A percentile compares a stretch with the other conserved stretches of the same genome.
Conservation (phyloP, 2,113 vertebrate genomes). For the Chaetorhynchus papuensis region DNA sequence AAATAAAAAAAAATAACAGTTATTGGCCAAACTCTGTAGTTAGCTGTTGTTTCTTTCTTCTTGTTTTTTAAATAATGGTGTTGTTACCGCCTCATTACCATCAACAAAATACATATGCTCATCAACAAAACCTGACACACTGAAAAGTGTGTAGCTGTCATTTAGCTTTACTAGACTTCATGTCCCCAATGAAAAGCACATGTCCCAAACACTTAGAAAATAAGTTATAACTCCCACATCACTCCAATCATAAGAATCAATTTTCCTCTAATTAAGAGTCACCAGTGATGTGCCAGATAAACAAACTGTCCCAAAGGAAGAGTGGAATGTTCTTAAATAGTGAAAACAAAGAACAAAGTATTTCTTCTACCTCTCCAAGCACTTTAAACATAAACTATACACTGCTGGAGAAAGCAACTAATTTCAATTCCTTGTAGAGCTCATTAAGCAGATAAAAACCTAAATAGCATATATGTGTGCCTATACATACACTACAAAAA, state of each 20-base stretch:
- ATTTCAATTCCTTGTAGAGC: neutral
- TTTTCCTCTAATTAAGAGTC: constrained; percentile 27
- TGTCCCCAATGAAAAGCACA: neutral
- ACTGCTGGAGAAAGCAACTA: neutral
- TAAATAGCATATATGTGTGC: neutral
- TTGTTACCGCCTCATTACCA: neutral
- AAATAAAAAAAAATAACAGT: fast-evolving
- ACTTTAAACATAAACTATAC: neutral
- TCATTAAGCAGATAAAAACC: neutral
- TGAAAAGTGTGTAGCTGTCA: neutral
- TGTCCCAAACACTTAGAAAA: neutral
- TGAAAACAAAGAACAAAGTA: neutral
- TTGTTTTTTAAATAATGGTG: neutral
- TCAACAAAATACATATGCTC: neutral
- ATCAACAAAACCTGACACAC: neutral
- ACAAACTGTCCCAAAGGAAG: neutral
- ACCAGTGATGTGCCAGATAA: neutral
- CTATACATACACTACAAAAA: neutral
- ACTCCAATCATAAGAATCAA: neutral
- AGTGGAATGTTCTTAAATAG: neutral
- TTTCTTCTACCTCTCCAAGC: neutral
- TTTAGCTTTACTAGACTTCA: neutral
- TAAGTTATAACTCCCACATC: neutral
- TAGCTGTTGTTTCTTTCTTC: neutral
- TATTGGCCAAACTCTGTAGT: neutral